Conservation (phyloP, 92 coral and sea anemone genomes). For the Zoanthus gigantus region DNA sequence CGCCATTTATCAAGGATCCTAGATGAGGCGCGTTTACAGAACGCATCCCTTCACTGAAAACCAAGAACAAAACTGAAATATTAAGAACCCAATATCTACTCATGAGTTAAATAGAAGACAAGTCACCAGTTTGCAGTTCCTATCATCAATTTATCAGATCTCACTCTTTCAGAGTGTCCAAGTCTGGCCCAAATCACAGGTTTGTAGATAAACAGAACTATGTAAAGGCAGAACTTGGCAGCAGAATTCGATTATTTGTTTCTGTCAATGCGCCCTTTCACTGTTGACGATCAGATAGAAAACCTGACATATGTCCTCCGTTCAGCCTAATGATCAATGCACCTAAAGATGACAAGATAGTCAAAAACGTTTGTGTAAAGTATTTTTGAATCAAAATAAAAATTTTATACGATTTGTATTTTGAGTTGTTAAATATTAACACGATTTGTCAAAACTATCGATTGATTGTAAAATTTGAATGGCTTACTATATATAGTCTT, state of each 20-base stretch:
- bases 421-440: no score
- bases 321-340: neutral
- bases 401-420: no score
- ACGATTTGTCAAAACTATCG: no score
- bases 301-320: neutral
- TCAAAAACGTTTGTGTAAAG: no score
- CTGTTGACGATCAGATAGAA: neutral
- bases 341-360: no score
- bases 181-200: neutral
- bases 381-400: no score
- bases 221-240: neutral
- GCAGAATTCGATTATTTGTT: neutral
- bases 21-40: no score
- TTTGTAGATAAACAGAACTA: neutral
- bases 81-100: no score
- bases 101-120: no score
- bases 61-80: neutral
- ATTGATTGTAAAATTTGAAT: no score
- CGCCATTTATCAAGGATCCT: no score
- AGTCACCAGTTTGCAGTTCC: neutral
- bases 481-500: no score
- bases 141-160: neutral
- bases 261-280: neutral
- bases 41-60: neutral
- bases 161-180: neutral